Conservation (phyloP, 2,888 invertebrate species). For the Xylocampa areola region DNA sequence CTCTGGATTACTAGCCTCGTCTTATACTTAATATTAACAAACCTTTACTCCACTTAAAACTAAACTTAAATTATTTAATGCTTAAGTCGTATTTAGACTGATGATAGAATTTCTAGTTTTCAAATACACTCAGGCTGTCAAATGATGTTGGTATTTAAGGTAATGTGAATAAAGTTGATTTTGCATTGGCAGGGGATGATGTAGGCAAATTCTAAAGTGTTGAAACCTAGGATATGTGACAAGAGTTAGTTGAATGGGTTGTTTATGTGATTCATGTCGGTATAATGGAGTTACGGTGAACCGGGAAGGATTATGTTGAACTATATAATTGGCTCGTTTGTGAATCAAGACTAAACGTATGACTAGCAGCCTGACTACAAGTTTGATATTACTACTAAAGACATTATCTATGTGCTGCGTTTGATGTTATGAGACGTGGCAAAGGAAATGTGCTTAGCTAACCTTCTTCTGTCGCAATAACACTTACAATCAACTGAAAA, state of each 20-base stretch:
- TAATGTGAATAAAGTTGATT: neutral
- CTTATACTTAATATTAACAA: conserved; percentile 40
- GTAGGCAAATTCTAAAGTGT: conserved; percentile 29
- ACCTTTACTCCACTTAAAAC: neutral
- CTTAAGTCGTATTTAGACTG: conserved; percentile 3
- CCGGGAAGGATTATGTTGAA: conserved; percentile 37
- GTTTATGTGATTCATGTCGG: conserved; percentile 45
- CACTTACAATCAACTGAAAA: too few species aligned
- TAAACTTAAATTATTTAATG: neutral
- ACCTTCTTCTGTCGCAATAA: too few species aligned
- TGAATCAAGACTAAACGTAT: conserved; percentile 35
- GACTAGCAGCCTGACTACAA: neutral
- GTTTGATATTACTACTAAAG: neutral
- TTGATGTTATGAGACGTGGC: too few species aligned
- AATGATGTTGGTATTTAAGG: conserved; percentile 1
- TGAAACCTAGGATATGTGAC: conserved; percentile 41
- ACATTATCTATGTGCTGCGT: too few species aligned
- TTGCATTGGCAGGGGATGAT: conserved; percentile 3
- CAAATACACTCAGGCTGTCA: neutral
- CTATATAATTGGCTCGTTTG: conserved; percentile 40
- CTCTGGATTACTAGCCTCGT: conserved; percentile 53
- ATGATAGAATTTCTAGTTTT: conserved; percentile 7
- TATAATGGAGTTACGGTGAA: conserved; percentile 34
- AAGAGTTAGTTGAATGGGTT: conserved; percentile 35
- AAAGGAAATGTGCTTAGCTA: too few species aligned